Evolutionary conservation across 2,797 vertebrate genomes (phyloP), one percentile per base, ranked within the genome.

Genomic region (Sebastes kiyomatsui): DNA sequence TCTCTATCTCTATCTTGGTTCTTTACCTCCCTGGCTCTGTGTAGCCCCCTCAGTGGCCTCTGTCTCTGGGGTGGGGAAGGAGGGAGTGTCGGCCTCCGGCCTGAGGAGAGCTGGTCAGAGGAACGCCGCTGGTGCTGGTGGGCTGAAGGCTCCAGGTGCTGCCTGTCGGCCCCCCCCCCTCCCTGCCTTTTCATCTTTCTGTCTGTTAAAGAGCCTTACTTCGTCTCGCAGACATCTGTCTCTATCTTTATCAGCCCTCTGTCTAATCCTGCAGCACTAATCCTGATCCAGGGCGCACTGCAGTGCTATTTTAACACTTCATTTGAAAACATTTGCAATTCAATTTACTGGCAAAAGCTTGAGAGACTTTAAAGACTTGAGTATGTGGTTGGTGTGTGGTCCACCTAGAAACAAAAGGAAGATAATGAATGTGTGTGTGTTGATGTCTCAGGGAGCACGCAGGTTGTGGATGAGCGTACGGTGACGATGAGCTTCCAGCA

Each of bases 401-500:
- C n/a, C 12, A 10, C 12, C 1, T 20, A 10, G 56, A 67, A 67
- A 52, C 73, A 67, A 20, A 64, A 55, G 32, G 49, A 30, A 61
- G 23, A 13, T 78, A 49, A 66, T 66, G 35, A 62, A 22, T 59
- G 71, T 69, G n/a, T 30, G 25, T 59, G 25, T 81, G 25, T 64
- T 22, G 33, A 2, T 81, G 69, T 80, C 3, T 80, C 91, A 98
- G 97, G 94, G 65, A 93, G 92, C 13, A 13, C 32, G 55, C 97
- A 97, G 86, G 87, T 75, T 2, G 94, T 97, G 80, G 97, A 98
- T 1, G 97, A 99, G 86, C 88, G 90, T 0, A 92, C 95, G 2
- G 96, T 97, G 88, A 93, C 91, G 6, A 87, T 98, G 89, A 95
- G 97, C 60, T 99, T 99, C 94, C 96, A 96, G 38, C 97, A 97